Conservation (phyloP, 2,888 invertebrate species). For the Pachliopta kotzebuea region DNA sequence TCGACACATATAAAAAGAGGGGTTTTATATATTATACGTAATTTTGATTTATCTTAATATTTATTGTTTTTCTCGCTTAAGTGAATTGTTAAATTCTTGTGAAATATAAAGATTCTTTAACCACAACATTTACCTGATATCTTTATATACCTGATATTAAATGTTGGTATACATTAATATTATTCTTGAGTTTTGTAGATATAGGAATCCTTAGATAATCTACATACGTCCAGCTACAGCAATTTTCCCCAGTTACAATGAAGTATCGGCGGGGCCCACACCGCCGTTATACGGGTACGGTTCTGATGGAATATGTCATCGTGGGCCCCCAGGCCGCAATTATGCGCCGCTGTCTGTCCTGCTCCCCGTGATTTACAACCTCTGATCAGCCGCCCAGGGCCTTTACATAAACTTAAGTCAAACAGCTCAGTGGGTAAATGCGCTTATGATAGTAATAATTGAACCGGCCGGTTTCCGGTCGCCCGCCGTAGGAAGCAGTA, state of each 20-base stretch:
- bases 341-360: slow-evolving; percentile 53
- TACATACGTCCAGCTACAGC: slow-evolving; percentile 46
- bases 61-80: too few species aligned
- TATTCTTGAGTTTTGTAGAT: too few species aligned
- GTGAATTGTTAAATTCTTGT: too few species aligned
- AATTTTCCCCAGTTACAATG: slow-evolving; percentile 70
- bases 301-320: slow-evolving; percentile 75
- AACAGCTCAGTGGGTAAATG: slow-evolving; percentile 46
- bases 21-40: too few species aligned
- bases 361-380: slow-evolving; percentile 60
- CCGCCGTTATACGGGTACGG: slow-evolving; percentile 49
- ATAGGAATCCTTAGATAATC: not conserved
- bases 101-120: too few species aligned
- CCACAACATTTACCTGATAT: too few species aligned
- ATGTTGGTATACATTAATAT: too few species aligned
- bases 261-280: slow-evolving; percentile 58
- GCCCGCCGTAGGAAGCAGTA: not conserved
- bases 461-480: slow-evolving; percentile 28
- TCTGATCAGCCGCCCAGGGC: slow-evolving; percentile 59
- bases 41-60: too few species aligned
- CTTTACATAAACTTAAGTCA: slow-evolving; percentile 53
- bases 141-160: too few species aligned
- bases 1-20: too few species aligned
- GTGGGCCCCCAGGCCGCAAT: slow-evolving; percentile 59
- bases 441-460: slow-evolving; percentile 38